phyloP scores from a whole-genome alignment of 2,113 vertebrate genomes.

The Hyperopisus bebe region DNA sequence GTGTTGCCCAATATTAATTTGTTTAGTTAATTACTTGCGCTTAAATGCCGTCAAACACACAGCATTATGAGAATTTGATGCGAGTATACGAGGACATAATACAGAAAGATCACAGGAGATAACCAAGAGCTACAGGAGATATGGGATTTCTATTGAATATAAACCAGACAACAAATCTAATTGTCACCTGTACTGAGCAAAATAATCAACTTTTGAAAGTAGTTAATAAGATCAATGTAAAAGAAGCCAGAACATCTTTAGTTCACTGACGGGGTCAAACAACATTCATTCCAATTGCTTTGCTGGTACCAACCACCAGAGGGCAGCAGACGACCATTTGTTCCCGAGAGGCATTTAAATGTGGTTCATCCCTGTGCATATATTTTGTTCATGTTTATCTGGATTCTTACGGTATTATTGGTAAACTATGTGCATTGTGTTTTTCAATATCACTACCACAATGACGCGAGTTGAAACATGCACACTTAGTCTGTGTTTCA shows the following conservation, averaged over 20 bases:
- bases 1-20: not conserved
- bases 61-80: not conserved
- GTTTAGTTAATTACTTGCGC: not conserved
- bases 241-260: not conserved
- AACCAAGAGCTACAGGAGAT: not conserved
- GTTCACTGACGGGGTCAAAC: not conserved
- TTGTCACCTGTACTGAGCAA: not conserved
- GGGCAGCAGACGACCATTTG: not conserved
- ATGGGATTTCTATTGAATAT: not conserved
- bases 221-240: not conserved
- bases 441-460: not conserved
- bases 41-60: not conserved
- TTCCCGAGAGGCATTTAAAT: not conserved
- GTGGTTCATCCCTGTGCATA: not conserved
- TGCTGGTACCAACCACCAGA: not conserved
- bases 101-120: not conserved
- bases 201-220: not conserved
- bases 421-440: not conserved
- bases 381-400: not conserved
- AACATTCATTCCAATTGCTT: not conserved
- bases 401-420: not conserved
- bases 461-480: not conserved
- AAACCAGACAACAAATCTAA: not conserved
- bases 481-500: not conserved
- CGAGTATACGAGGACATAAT: not conserved